Evolutionary conservation across 2,797 vertebrate species (phyloP).

Genomic region (Jordanella pulchra): DNA sequence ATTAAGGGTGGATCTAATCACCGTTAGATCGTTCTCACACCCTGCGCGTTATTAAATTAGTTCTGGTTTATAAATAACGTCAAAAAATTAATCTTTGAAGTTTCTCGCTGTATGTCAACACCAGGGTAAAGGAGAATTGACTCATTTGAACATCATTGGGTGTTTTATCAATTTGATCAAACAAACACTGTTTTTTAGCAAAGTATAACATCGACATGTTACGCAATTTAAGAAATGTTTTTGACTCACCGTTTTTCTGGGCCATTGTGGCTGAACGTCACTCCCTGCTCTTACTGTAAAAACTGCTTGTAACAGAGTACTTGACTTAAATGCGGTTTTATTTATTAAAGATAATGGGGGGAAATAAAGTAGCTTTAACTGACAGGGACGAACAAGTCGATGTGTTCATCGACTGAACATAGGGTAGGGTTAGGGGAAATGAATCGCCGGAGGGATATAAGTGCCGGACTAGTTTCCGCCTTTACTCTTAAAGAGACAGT

Average conservation of each 20-base stretch:
- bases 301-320: not conserved
- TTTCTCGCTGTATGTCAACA: too few relatives aligned
- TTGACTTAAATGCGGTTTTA: not conserved
- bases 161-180: too few relatives aligned
- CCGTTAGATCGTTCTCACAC: not conserved
- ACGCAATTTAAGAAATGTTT: not conserved
- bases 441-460: constrained; percentile 4
- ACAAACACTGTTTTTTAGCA: not conserved
- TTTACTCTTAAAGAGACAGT: constrained; percentile 36
- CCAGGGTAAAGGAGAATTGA: too few relatives aligned
- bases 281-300: not conserved
- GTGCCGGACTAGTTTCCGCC: constrained; percentile 45
- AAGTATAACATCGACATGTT: not conserved
- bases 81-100: too few relatives aligned
- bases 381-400: not conserved
- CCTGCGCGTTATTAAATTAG: not conserved
- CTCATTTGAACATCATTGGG: not conserved
- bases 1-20: not conserved
- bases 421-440: too few relatives aligned
- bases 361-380: not conserved
- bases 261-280: not conserved
- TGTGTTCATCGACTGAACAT: too few relatives aligned
- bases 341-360: not conserved
- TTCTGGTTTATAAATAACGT: too few relatives aligned
- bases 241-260: not conserved